Evolutionary conservation across 2,113 vertebrate species (phyloP).

Genomic region (Perognathus longimembris): DNA sequence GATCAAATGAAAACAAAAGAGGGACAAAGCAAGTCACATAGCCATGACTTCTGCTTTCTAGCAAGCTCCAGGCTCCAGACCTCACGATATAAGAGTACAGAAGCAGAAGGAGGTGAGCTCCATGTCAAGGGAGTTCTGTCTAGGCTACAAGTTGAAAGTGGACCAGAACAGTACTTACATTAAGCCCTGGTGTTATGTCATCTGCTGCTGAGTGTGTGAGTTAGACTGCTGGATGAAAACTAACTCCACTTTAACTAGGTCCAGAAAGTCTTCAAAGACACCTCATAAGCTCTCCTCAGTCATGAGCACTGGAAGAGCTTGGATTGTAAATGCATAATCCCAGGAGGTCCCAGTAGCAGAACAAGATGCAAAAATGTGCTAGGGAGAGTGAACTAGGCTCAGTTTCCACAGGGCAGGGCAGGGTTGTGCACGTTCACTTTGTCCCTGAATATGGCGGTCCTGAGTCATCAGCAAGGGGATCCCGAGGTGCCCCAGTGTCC

Average conservation of each 20-base stretch:
- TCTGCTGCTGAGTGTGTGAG: not conserved
- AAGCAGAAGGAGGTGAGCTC: not conserved
- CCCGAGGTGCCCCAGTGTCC: not conserved
- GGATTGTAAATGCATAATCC: not conserved
- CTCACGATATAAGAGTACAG: not conserved
- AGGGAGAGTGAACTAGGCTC: not conserved
- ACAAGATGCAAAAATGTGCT: not conserved
- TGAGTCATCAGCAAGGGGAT: not conserved
- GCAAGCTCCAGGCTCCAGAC: not conserved
- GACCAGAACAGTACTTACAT: not conserved
- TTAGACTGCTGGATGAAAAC: not conserved
- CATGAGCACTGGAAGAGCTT: not conserved
- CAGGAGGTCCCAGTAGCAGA: not conserved
- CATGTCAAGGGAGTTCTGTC: not conserved
- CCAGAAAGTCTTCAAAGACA: not conserved
- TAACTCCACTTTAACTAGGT: not conserved
- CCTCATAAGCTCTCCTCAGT: not conserved
- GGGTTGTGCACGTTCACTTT: not conserved
- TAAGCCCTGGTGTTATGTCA: not conserved
- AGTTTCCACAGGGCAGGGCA: too few relatives aligned
- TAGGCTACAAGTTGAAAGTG: not conserved
- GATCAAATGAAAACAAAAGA: not conserved
- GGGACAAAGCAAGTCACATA: not conserved
- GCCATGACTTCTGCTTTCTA: not conserved
- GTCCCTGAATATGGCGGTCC: not conserved